Evolutionary conservation across 1,140 invertebrate genomes (phyloP).

Genomic region (Megalonaias nervosa): DNA sequence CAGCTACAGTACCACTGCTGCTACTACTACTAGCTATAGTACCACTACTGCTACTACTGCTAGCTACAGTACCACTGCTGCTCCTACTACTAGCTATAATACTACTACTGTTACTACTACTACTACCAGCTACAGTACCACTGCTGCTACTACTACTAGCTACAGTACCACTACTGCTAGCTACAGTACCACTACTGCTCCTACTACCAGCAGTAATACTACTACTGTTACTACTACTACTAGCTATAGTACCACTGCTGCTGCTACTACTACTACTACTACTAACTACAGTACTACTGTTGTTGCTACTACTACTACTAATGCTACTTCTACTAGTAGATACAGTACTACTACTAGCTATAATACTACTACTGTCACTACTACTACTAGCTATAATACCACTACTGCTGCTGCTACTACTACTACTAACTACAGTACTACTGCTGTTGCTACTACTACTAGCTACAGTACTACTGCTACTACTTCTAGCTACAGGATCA

Average conservation of each 20-base stretch:
- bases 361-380: not conserved
- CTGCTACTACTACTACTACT: conserved; percentile 15
- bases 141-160: conserved; percentile 9
- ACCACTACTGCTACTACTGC: not conserved
- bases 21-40: conserved; percentile 3
- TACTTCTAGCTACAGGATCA: not conserved
- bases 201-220: conserved; percentile 4
- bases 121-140: not conserved
- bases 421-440: not conserved
- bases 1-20: conserved; percentile 2
- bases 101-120: conserved; percentile 19
- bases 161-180: not conserved
- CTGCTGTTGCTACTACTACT: conserved; percentile 7
- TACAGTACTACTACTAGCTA: not conserved
- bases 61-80: conserved; percentile 12
- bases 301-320: conserved; percentile 13
- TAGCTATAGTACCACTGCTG: conserved; percentile 11
- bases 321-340: conserved; percentile 11
- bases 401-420: not conserved
- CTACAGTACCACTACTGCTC: not conserved
- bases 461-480: not conserved
- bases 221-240: conserved; percentile 12
- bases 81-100: conserved; percentile 13
- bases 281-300: not conserved
- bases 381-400: conserved; percentile 1